phyloP scores from a whole-genome alignment of 2,113 vertebrate species.

The Pelvicachromis taeniatus region DNA sequence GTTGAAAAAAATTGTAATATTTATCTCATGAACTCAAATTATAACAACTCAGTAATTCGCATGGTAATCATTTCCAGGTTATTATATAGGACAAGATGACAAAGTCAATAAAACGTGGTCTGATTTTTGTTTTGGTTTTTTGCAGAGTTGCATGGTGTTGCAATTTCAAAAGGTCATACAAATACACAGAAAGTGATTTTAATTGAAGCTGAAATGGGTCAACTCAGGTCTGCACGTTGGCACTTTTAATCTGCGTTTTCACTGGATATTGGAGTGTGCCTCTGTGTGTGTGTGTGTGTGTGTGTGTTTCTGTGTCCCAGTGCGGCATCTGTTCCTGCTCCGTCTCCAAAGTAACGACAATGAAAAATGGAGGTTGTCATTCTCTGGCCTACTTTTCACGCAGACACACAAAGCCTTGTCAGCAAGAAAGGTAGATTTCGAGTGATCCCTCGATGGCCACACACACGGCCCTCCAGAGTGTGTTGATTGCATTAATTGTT shows the following conservation, averaged over 20 bases:
- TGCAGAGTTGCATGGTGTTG: neutral
- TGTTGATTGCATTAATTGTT: neutral
- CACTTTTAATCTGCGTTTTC: neutral
- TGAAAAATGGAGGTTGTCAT: slow-evolving; percentile 52
- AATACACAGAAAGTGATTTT: neutral
- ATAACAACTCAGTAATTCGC: neutral
- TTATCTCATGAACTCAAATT: neutral
- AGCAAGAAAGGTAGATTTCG: slow-evolving; percentile 12
- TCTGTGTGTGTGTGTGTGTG: neutral
- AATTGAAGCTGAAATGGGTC: slow-evolving; percentile 24
- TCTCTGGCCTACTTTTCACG: slow-evolving; percentile 40
- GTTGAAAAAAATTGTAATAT: neutral
- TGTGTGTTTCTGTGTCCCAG: neutral
- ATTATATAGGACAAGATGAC: neutral
- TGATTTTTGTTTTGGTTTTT: neutral
- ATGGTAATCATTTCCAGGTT: neutral
- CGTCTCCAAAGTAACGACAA: slow-evolving; percentile 16
- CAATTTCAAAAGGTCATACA: neutral
- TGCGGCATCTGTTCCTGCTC: slow-evolving; percentile 2
- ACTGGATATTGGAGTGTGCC: neutral
- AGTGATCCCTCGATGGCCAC: neutral
- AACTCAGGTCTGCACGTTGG: neutral
- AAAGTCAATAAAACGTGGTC: neutral
- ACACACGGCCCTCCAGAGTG: neutral
- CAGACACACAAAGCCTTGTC: neutral